These are phyloP conservation scores for Papilio polyxenes DNA, from an alignment of 1,140 invertebrate species.

Conservation along the genomic window DNA sequence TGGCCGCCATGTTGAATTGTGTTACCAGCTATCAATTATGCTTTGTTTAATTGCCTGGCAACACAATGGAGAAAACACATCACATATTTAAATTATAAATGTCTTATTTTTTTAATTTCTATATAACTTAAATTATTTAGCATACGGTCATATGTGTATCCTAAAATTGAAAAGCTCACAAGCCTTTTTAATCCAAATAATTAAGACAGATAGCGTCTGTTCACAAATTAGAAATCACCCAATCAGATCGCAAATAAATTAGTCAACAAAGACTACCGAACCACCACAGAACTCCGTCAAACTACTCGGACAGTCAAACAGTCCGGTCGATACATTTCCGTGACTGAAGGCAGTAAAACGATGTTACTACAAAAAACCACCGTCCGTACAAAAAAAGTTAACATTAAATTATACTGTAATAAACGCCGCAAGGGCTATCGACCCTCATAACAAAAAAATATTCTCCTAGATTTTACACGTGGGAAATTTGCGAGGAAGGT, in stretches of 20 bases:
- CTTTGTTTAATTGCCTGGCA: not conserved
- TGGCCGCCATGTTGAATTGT: constrained; percentile 47
- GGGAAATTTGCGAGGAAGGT: constrained; percentile 69
- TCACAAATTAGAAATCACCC: not conserved
- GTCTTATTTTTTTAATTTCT: not conserved
- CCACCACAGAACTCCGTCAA: constrained; percentile 44
- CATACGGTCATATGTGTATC: not conserved
- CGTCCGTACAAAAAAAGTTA: constrained; percentile 65
- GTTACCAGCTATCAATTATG: constrained; percentile 45
- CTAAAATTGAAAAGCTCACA: too few relatives aligned
- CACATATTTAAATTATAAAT: not conserved
- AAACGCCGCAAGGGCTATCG: constrained; percentile 67
- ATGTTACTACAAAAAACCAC: constrained; percentile 50
- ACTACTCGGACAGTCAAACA: not conserved
- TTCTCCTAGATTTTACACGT: constrained; percentile 66
- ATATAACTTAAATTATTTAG: not conserved
- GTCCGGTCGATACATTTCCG: constrained; percentile 70
- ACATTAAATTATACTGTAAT: constrained; percentile 77
- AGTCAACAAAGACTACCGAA: constrained; percentile 41
- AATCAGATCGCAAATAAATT: constrained; percentile 41
- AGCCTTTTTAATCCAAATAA: not conserved
- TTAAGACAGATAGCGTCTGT: not conserved
- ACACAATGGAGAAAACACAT: not conserved
- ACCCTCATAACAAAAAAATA: constrained; percentile 55
- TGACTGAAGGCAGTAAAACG: constrained; percentile 72